phyloP scores from a whole-genome alignment of 2,888 invertebrate genomes.

The Nomada fabriciana region DNA sequence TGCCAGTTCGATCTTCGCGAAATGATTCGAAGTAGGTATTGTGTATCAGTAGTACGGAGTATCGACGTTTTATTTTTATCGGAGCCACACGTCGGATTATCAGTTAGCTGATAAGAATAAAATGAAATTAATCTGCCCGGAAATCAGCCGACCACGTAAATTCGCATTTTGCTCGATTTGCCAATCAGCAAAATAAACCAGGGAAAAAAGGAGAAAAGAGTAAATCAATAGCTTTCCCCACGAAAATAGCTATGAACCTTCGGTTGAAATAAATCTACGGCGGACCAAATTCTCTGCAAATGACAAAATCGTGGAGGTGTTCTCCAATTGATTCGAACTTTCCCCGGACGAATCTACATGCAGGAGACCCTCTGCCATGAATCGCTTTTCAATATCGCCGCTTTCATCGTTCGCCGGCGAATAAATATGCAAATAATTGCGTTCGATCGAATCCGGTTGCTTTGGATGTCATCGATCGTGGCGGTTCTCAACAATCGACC shows the following conservation, averaged over 20 bases:
- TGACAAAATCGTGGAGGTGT: background rate
- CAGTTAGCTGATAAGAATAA: too few species aligned
- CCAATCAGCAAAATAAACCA: background rate
- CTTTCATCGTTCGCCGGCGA: slow-evolving; percentile 17
- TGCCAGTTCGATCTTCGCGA: too few species aligned
- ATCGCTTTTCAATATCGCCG: slow-evolving; percentile 28
- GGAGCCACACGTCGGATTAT: too few species aligned
- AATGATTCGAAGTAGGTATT: too few species aligned
- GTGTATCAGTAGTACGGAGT: too few species aligned
- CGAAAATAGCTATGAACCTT: background rate
- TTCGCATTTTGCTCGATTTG: too few species aligned
- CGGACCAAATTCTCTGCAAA: background rate
- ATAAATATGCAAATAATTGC: slow-evolving; percentile 64
- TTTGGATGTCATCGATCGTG: slow-evolving; percentile 35
- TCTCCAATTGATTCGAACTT: slow-evolving; percentile 11
- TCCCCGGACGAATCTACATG: background rate
- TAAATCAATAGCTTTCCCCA: background rate
- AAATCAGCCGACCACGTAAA: too few species aligned
- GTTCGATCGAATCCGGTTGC: slow-evolving; percentile 17
- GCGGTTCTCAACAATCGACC: slow-evolving; percentile 23
- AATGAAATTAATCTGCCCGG: too few species aligned
- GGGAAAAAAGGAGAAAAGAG: background rate
- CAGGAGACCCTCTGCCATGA: too few species aligned
- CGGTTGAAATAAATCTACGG: background rate
- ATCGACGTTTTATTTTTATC: too few species aligned